Evolutionary conservation across 1,140 invertebrate species (phyloP), one percentile per base, ranked within the genome.

Genomic region (Planococcus citri): DNA sequence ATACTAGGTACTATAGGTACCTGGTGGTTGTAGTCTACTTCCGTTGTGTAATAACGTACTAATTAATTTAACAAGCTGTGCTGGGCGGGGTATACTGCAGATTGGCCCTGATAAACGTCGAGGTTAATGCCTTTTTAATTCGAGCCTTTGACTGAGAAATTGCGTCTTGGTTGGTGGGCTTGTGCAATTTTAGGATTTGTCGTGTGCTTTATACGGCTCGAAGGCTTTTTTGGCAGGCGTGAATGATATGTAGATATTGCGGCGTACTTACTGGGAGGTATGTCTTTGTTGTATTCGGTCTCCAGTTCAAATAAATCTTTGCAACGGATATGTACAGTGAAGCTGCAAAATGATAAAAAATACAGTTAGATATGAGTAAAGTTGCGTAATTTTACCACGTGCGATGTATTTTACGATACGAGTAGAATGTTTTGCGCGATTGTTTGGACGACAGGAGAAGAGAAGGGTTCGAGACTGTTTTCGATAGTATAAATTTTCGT

Each of bases 221-320:
- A n/a, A n/a, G n/a, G n/a, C n/a, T n/a, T n/a, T n/a, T n/a, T n/a
- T n/a, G 29, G 29, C 29, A 6, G 12, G 3, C 29, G 29, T 12
- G 29, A 6, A 12, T 12, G 3, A 33, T 3, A 33, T 3, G 29
- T 33, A 12, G 29, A 33, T 6, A 51, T 20, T 51, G 2, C 2
- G n/a, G 20, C 25, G 22, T 70, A 72, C 71, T 72, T 57, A 75
- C 75, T 72, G 70, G 74, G 75, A 25, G 74, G 75, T 20, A 72
- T 70, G 68, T 75, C 74, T 71, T 75, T 74, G 73, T 73, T 74
- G 73, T 75, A 75, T 27, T 75, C 73, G 9, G 73, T 70, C 51
- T 70, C 71, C 37, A 75, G 68, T 24, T 70, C 60, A 58, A 73
- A 75, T 14, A 74, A 70, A 10, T 75, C 72, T 51, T 73, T 72